Evolutionary conservation across 2,113 vertebrate genomes (phyloP).

Genomic region (Euleptes europaea): DNA sequence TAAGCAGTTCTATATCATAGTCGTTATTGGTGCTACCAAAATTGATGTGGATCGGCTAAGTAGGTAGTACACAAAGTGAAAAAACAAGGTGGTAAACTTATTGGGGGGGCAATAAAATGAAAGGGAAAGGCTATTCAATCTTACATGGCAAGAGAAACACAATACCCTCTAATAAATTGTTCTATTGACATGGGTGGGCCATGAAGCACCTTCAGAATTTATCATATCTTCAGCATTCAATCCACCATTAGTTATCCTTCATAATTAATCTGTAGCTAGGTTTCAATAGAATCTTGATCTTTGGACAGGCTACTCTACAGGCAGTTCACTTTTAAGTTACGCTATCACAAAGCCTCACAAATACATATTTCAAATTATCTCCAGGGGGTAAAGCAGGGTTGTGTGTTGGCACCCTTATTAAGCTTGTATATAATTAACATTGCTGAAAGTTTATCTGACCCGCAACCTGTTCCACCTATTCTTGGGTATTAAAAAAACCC

Average conservation of each 20-base stretch:
- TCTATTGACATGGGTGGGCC: neutral
- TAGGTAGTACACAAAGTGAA: neutral
- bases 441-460: no score
- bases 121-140: neutral
- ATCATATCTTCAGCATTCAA: neutral
- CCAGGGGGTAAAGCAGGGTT: no score
- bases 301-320: neutral
- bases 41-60: neutral
- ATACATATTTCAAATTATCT: constrained; percentile 6
- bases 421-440: no score
- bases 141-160: neutral
- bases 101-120: neutral
- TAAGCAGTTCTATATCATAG: neutral
- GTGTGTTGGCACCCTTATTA: no score
- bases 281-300: neutral
- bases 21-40: neutral
- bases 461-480: no score
- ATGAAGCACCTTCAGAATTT: neutral
- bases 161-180: neutral
- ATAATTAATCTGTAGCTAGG: neutral
- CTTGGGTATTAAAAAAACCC: no score
- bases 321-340: neutral
- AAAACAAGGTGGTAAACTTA: neutral
- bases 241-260: neutral
- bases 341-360: neutral